These are phyloP conservation scores for Andrena chrysosceles DNA, from an alignment of 2,888 invertebrate species.

Conservation along the genomic window DNA sequence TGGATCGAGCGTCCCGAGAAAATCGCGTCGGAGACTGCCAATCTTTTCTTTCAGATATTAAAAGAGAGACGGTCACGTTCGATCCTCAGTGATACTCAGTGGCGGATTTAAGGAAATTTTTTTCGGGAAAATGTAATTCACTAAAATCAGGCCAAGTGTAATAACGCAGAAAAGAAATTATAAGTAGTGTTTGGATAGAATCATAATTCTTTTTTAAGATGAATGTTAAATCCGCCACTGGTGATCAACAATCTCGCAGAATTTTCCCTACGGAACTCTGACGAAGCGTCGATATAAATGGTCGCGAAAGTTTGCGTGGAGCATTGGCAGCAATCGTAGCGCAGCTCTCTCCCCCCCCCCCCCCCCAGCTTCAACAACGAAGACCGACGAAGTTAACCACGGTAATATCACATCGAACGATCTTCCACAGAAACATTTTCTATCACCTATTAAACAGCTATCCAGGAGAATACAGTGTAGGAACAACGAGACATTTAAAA, in stretches of 20 bases:
- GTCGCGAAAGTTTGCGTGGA: background rate
- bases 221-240: no score
- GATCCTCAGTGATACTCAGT: background rate
- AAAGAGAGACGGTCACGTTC: background rate
- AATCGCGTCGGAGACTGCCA: conserved; percentile 4
- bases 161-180: no score
- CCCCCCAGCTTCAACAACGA: conserved; percentile 8
- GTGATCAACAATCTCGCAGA: background rate
- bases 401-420: conserved; percentile 57
- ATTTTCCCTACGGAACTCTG: background rate
- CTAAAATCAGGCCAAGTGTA: no score
- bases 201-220: no score
- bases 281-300: conserved; percentile 7
- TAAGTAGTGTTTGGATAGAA: no score
- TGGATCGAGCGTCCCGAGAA: conserved; percentile 34
- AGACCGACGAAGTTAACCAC: conserved; percentile 39
- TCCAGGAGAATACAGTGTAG: conserved; percentile 47
- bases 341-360: conserved; percentile 3
- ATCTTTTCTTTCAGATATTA: background rate
- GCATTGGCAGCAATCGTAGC: conserved; percentile 50
- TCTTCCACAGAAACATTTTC: conserved; percentile 28
- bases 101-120: no score
- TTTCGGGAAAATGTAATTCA: no score
- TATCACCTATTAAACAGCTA: conserved; percentile 39
- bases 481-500: conserved; percentile 60